Evolutionary conservation across 92 coral and sea anemone genomes (phyloP).

Genomic region (Umimayanthus kanabou): DNA sequence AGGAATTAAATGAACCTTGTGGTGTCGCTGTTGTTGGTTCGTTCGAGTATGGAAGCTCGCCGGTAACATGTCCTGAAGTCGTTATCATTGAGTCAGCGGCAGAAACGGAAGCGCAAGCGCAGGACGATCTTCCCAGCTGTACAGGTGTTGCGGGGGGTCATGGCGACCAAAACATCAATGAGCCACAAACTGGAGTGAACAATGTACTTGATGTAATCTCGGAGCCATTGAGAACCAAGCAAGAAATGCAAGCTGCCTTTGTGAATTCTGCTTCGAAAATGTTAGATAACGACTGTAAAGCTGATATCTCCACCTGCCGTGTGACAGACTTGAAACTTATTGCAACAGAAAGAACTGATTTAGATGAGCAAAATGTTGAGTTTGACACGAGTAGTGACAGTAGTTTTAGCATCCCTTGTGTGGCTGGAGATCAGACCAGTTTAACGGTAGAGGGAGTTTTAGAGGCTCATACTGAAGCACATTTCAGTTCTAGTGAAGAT

Average conservation of each 20-base stretch:
- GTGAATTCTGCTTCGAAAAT: conserved; percentile 3
- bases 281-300: background rate
- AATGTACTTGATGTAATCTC: background rate
- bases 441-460: background rate
- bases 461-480: background rate
- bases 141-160: background rate
- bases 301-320: background rate
- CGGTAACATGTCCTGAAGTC: background rate
- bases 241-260: background rate
- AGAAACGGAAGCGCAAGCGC: background rate
- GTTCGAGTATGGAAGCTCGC: background rate
- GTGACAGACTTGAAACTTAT: background rate
- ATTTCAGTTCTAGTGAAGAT: background rate
- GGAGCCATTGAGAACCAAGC: background rate
- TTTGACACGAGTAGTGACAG: background rate
- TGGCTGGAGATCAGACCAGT: background rate
- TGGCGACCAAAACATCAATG: background rate
- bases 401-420: background rate
- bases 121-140: background rate
- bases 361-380: background rate
- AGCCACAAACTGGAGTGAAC: background rate
- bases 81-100: background rate
- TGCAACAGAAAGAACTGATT: background rate
- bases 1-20: background rate
- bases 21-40: background rate